Percentiles rank a stretch among this genome's conserved stretches.
Evolutionary conservation across 2,888 invertebrate genomes (phyloP).

Genomic region (Tetrapedia diversipes): DNA sequence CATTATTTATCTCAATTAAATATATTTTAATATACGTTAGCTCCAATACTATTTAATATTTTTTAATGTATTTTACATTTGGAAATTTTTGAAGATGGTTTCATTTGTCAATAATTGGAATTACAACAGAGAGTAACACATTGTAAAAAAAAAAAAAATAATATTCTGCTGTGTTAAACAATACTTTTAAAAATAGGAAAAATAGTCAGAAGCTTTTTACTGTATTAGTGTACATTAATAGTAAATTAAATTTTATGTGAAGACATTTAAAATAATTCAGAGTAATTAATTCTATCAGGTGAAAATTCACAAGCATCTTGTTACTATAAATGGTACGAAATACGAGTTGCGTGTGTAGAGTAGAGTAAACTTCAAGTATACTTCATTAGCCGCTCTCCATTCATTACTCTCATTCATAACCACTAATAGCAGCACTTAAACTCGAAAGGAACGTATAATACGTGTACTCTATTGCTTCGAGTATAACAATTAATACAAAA

Average conservation of each 20-base stretch:
- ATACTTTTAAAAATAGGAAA: too few relatives aligned
- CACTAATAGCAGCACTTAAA: background rate
- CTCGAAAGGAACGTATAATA: background rate
- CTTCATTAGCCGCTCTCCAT: conserved; percentile 28
- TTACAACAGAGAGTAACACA: too few relatives aligned
- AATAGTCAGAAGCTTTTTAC: too few relatives aligned
- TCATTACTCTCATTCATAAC: conserved; percentile 43
- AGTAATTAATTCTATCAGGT: background rate
- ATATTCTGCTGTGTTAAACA: too few relatives aligned
- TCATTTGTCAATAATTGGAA: too few relatives aligned
- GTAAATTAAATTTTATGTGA: background rate
- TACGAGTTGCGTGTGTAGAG: background rate
- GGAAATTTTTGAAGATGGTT: too few relatives aligned
- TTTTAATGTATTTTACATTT: too few relatives aligned
- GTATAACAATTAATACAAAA: background rate
- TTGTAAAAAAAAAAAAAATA: too few relatives aligned
- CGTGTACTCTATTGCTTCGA: background rate
- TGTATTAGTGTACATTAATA: background rate
- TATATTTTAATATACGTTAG: too few relatives aligned
- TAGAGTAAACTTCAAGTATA: background rate
- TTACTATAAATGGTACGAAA: background rate
- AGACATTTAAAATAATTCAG: background rate
- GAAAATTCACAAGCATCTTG: background rate
- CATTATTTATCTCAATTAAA: too few relatives aligned
- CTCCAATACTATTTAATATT: too few relatives aligned